phyloP scores from a whole-genome alignment of 2,113 vertebrate species.

The Lophotis ruficrista region DNA sequence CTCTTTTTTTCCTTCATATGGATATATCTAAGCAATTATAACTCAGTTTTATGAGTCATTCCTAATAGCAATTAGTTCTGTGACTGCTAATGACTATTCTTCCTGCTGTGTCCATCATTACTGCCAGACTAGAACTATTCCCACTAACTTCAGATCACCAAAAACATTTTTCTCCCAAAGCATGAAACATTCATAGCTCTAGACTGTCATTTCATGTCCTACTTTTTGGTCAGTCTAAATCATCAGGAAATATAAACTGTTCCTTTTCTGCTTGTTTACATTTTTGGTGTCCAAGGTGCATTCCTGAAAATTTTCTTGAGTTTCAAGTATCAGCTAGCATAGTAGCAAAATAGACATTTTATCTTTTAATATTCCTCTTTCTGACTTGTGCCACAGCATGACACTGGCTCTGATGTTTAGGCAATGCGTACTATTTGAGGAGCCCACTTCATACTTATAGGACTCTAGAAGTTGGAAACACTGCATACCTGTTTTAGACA shows the following conservation, averaged over 20 bases:
- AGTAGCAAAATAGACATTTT: neutral
- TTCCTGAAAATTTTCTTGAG: neutral
- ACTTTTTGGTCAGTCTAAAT: neutral
- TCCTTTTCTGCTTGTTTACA: neutral
- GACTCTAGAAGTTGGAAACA: neutral
- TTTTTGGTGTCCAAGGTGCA: neutral
- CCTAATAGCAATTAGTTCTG: neutral
- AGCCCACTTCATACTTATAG: accelerated
- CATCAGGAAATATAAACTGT: neutral
- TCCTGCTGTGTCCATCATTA: neutral
- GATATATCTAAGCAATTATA: neutral
- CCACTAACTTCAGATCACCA: neutral
- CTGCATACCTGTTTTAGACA: neutral
- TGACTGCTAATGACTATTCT: neutral
- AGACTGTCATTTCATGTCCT: neutral
- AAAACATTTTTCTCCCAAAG: neutral
- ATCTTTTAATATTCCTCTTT: neutral
- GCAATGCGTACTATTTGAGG: neutral
- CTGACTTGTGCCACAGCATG: neutral
- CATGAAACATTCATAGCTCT: neutral
- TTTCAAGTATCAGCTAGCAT: neutral
- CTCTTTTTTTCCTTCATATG: neutral
- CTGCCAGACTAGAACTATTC: neutral
- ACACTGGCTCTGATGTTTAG: neutral
- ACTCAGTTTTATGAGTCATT: neutral